A percentile compares a stretch with the other conserved stretches of the same genome.
These are phyloP conservation scores for Chrysodeixis includens DNA, from an alignment of 2,888 invertebrate species.

Conservation along the genomic window DNA sequence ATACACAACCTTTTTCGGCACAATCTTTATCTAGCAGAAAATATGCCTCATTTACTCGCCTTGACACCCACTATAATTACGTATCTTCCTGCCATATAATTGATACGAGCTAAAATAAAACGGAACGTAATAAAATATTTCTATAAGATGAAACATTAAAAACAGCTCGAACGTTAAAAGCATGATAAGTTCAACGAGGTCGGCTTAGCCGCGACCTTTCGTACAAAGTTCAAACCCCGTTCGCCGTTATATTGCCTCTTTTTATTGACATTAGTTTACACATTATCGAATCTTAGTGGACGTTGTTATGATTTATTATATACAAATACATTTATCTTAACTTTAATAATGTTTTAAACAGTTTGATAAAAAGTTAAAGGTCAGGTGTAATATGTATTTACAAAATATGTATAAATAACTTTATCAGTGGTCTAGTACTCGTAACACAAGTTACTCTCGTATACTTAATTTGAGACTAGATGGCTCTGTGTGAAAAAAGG, in stretches of 20 bases:
- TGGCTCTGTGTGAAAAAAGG: no score
- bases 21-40: neutral
- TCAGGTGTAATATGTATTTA: neutral
- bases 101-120: neutral
- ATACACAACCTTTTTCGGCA: neutral
- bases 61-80: neutral
- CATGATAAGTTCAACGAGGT: conserved; percentile 40
- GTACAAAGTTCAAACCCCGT: conserved; percentile 43
- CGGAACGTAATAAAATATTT: neutral
- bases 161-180: conserved; percentile 33
- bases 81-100: neutral
- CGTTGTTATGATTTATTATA: conserved; percentile 5
- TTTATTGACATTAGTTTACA: conserved; percentile 41
- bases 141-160: conserved; percentile 10
- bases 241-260: conserved; percentile 32
- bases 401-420: no score
- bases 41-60: neutral
- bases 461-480: no score
- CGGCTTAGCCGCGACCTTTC: conserved; percentile 38
- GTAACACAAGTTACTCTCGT: no score
- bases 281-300: conserved; percentile 26
- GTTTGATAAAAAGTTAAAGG: neutral
- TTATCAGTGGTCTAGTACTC: no score
- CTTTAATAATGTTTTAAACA: neutral
- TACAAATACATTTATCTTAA: neutral